phyloP scores from a whole-genome alignment of 2,888 invertebrate species.

The Caenorhabditis sp. region DNA sequence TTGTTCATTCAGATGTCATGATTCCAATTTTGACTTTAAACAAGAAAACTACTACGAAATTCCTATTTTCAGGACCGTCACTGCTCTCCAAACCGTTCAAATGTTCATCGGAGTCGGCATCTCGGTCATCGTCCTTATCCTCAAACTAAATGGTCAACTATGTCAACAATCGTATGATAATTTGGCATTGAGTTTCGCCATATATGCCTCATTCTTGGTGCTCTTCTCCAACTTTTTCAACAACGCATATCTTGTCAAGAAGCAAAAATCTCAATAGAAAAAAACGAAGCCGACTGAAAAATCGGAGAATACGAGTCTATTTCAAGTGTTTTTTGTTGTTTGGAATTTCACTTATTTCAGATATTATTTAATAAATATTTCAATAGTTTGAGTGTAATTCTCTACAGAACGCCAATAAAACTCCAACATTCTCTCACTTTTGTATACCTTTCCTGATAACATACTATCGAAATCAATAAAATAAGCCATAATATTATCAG shows the following conservation, averaged over 20 bases:
- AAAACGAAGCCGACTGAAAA: neutral
- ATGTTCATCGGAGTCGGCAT: constrained; percentile 66
- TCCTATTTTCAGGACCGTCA: constrained; percentile 44
- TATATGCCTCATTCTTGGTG: constrained; percentile 71
- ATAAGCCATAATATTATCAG: too few species aligned
- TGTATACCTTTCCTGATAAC: too few species aligned
- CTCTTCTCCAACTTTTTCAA: constrained; percentile 71
- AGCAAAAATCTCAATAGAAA: constrained; percentile 4
- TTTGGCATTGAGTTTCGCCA: constrained; percentile 62
- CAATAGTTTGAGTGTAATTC: too few species aligned
- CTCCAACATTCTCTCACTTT: too few species aligned
- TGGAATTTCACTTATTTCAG: neutral
- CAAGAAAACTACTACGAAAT: too few species aligned
- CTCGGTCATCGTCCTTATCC: constrained; percentile 57
- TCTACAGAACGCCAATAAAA: too few species aligned
- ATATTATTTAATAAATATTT: neutral
- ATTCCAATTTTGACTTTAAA: neutral
- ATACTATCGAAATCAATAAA: too few species aligned
- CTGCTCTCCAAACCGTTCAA: constrained; percentile 57
- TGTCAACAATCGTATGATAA: constrained; percentile 68
- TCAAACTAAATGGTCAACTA: constrained; percentile 58
- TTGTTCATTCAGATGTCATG: too few species aligned
- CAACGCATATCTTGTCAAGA: constrained; percentile 64
- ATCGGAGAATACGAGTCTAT: neutral
- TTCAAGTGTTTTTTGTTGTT: neutral